phyloP scores from a whole-genome alignment of 2,113 vertebrate species.

The Proteles cristata region DNA sequence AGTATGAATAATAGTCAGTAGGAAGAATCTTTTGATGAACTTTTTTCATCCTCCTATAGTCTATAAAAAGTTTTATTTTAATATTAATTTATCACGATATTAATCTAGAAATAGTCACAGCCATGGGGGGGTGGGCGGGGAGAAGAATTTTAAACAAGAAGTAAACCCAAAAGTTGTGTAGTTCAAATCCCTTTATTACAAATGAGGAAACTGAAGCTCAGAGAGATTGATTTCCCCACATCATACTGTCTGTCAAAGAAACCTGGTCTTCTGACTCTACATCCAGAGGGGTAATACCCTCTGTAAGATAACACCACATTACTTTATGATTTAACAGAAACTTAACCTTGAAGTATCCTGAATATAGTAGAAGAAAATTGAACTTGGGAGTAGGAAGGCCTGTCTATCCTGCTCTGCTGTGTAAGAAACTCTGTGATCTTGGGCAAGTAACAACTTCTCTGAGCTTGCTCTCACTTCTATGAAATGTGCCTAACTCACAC shows the following conservation, averaged over 20 bases:
- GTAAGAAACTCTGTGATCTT: constrained; percentile 22
- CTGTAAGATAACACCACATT: not conserved
- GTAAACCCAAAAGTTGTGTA: not conserved
- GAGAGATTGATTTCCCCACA: not conserved
- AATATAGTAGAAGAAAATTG: constrained; percentile 11
- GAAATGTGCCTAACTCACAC: constrained; percentile 46
- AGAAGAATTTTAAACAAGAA: constrained; percentile 32
- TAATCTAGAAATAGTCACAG: constrained; percentile 32
- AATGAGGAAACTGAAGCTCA: constrained; percentile 3
- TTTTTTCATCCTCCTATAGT: not conserved
- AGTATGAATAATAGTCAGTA: not conserved
- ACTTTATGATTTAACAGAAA: constrained; percentile 57
- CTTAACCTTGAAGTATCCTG: constrained; percentile 32
- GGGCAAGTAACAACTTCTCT: constrained; percentile 9
- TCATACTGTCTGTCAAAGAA: not conserved
- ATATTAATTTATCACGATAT: constrained; percentile 18
- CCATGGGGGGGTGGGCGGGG: no score
- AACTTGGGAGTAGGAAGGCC: not conserved
- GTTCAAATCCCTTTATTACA: not conserved
- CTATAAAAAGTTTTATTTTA: constrained; percentile 36
- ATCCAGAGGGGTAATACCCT: not conserved
- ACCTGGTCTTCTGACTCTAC: constrained; percentile 34
- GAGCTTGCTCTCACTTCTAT: constrained; percentile 19
- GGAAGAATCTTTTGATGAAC: not conserved
- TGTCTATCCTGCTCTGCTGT: constrained; percentile 11